Percentiles rank a stretch among this genome's conserved stretches.
Evolutionary conservation across 2,113 vertebrate species (phyloP).

Genomic region (Dasyurus viverrinus): DNA sequence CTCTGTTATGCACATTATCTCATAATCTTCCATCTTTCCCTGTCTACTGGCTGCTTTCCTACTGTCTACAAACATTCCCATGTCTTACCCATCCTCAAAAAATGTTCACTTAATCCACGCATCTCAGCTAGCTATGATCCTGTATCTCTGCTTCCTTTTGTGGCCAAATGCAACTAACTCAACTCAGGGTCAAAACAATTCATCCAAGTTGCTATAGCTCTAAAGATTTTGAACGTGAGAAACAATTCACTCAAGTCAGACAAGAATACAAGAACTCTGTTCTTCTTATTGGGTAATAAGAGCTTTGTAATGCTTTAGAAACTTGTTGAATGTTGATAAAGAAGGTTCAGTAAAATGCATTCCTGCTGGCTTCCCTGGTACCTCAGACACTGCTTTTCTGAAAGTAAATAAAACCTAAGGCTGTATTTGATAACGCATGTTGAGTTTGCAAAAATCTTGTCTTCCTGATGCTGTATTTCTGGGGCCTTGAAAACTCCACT

Average conservation of each 20-base stretch:
- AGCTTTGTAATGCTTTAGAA: not conserved
- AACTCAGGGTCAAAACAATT: not conserved
- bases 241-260: not conserved
- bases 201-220: not conserved
- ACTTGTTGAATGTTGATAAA: not conserved
- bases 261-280: not conserved
- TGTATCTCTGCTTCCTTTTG: not conserved
- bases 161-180: not conserved
- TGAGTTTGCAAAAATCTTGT: constrained; percentile 39
- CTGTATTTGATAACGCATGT: constrained; percentile 20
- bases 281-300: not conserved
- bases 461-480: constrained; percentile 19
- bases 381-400: not conserved
- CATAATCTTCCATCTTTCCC: not conserved
- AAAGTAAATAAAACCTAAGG: constrained; percentile 9
- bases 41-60: not conserved
- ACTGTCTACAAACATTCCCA: not conserved
- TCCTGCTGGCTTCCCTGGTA: not conserved
- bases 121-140: not conserved
- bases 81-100: not conserved
- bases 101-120: not conserved
- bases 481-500: constrained; percentile 50
- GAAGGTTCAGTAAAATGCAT: constrained; percentile 25
- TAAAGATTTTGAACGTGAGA: not conserved
- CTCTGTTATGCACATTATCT: not conserved